phyloP scores from a whole-genome alignment of 2,113 vertebrate genomes.

The Gracilinanus agilis region DNA sequence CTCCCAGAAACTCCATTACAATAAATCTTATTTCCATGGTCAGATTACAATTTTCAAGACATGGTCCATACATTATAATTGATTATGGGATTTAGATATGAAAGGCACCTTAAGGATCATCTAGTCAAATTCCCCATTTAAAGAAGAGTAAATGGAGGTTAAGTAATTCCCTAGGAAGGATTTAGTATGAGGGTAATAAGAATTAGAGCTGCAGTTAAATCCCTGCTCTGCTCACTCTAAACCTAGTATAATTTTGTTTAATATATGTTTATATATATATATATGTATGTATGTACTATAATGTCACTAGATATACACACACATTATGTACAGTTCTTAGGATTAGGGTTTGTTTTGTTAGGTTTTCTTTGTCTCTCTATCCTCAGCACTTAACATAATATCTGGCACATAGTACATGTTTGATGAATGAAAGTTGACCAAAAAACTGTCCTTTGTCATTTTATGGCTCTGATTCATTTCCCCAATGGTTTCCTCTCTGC shows the following conservation, averaged over 20 bases:
- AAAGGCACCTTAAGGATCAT: background rate
- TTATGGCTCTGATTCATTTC: background rate
- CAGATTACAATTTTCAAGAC: background rate
- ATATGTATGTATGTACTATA: too few relatives aligned
- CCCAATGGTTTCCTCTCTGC: too few relatives aligned
- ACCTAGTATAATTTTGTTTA: background rate
- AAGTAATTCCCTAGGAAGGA: background rate
- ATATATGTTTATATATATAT: too few relatives aligned
- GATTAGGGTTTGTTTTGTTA: background rate
- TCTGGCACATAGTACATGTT: background rate
- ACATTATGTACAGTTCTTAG: background rate
- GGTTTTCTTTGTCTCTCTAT: background rate
- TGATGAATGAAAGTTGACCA: background rate
- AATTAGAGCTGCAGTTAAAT: background rate
- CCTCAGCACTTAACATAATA: background rate
- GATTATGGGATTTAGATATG: background rate
- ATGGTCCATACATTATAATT: background rate
- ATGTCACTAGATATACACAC: too few relatives aligned
- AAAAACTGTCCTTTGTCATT: background rate
- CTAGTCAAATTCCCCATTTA: background rate
- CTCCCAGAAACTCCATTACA: background rate
- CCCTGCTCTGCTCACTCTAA: background rate
- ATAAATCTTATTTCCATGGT: background rate
- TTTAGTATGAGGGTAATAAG: background rate
- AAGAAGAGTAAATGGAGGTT: background rate